phyloP scores from a whole-genome alignment of 2,797 vertebrate species.

The Danionella dracula region DNA sequence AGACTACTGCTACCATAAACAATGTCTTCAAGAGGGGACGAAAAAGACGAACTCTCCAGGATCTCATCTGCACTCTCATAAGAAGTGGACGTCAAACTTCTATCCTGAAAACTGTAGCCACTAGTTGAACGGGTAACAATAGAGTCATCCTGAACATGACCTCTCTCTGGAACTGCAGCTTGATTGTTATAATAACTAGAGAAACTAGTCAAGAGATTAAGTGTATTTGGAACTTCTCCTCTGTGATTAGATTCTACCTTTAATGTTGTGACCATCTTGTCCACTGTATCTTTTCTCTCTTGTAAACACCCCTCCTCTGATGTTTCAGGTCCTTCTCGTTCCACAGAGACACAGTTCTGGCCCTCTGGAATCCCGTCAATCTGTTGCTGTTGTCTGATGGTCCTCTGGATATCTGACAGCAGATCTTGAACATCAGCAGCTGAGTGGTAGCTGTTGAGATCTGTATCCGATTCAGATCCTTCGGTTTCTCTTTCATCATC shows the following conservation, averaged over 20 bases:
- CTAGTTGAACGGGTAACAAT: slow-evolving; percentile 59
- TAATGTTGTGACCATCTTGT: not conserved
- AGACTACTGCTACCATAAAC: not conserved
- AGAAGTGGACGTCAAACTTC: slow-evolving; percentile 51
- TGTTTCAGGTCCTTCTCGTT: not conserved
- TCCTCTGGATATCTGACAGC: slow-evolving; percentile 87
- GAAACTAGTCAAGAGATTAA: not conserved
- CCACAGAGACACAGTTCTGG: not conserved
- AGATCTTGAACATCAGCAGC: slow-evolving; percentile 85
- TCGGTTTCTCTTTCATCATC: slow-evolving; percentile 63
- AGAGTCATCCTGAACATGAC: slow-evolving; percentile 42
- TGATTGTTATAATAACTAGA: slow-evolving; percentile 60
- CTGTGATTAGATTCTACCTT: not conserved
- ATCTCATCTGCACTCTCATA: slow-evolving; percentile 65
- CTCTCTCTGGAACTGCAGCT: slow-evolving; percentile 56
- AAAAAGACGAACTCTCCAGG: slow-evolving; percentile 43
- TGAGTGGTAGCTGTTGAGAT: slow-evolving; percentile 94
- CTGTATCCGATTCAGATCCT: slow-evolving; percentile 85
- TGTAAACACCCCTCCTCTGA: not conserved
- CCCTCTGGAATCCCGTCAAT: slow-evolving; percentile 30
- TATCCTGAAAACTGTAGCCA: slow-evolving; percentile 66
- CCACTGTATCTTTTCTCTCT: not conserved
- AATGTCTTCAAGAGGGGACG: slow-evolving; percentile 13
- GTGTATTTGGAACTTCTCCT: not conserved
- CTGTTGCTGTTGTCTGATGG: slow-evolving; percentile 78